A percentile compares a stretch with the other conserved stretches of the same genome.
Conservation (phyloP, 92 coral and sea anemone genomes). For the Isaurus tuberculatus region DNA sequence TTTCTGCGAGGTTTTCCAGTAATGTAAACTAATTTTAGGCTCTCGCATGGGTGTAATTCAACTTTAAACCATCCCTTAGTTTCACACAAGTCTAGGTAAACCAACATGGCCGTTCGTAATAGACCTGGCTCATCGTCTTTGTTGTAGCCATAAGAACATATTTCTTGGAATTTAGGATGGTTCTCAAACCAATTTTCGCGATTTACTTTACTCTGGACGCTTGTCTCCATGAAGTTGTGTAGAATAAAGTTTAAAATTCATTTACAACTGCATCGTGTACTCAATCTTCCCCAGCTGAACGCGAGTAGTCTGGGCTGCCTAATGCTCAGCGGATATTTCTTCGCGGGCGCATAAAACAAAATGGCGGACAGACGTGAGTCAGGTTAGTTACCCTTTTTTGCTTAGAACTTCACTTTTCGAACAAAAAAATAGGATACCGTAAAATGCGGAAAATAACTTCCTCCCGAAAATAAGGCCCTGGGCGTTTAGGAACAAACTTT, state of each 20-base stretch:
- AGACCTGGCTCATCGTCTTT: slow-evolving; percentile 44
- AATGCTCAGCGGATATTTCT: slow-evolving; percentile 19
- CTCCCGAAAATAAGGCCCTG: no score
- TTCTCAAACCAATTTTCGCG: slow-evolving; percentile 91
- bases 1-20: slow-evolving; percentile 92
- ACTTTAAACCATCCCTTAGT: slow-evolving; percentile 93
- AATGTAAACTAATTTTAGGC: slow-evolving; percentile 74
- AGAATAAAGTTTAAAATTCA: neutral
- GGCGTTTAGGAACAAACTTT: no score
- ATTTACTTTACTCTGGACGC: slow-evolving; percentile 25
- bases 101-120: slow-evolving; percentile 82
- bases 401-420: neutral
- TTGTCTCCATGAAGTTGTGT: slow-evolving; percentile 2
- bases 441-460: no score
- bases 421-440: no score
- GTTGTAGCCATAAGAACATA: slow-evolving; percentile 74
- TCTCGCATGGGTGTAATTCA: slow-evolving; percentile 77
- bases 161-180: slow-evolving; percentile 86
- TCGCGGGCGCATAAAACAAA: slow-evolving; percentile 59
- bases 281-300: neutral
- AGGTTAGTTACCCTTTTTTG: slow-evolving; percentile 50
- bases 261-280: neutral
- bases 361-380: slow-evolving; percentile 91
- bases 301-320: slow-evolving; percentile 12
- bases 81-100: slow-evolving; percentile 91